phyloP scores from a whole-genome alignment of 2,888 invertebrate species.

The Tuta absoluta region DNA sequence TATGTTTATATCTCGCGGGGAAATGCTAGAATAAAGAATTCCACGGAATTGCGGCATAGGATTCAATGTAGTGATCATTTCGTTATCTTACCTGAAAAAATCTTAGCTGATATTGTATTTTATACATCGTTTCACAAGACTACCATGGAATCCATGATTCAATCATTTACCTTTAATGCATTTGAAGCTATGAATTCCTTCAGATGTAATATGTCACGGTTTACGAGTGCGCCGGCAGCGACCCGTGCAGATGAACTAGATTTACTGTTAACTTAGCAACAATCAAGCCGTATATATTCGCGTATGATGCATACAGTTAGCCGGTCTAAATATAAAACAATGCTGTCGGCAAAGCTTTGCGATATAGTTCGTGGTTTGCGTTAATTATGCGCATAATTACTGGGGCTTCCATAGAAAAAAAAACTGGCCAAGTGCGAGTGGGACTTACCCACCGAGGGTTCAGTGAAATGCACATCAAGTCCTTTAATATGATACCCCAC shows the following conservation, averaged over 20 bases:
- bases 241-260: slow-evolving; percentile 68
- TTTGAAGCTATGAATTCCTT: neutral
- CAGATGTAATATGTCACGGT: slow-evolving; percentile 43
- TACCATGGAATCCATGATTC: too few species aligned
- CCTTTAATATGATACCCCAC: too few species aligned
- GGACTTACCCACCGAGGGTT: too few species aligned
- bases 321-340: slow-evolving; percentile 57
- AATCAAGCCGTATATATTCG: slow-evolving; percentile 36
- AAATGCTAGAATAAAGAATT: too few species aligned
- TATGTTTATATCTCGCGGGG: too few species aligned
- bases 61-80: too few species aligned
- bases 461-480: too few species aligned
- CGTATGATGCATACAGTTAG: slow-evolving; percentile 44
- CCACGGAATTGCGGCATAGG: too few species aligned
- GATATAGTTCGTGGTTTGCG: slow-evolving; percentile 38
- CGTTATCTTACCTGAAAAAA: too few species aligned
- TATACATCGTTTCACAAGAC: too few species aligned
- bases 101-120: too few species aligned
- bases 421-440: too few species aligned
- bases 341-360: slow-evolving; percentile 44
- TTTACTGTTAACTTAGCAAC: slow-evolving; percentile 59
- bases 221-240: slow-evolving; percentile 55
- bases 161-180: neutral
- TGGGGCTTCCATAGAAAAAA: slow-evolving; percentile 26
- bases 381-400: slow-evolving; percentile 32